phyloP scores from a whole-genome alignment of 2,888 invertebrate species.

The Leptopilina drosophilae region DNA sequence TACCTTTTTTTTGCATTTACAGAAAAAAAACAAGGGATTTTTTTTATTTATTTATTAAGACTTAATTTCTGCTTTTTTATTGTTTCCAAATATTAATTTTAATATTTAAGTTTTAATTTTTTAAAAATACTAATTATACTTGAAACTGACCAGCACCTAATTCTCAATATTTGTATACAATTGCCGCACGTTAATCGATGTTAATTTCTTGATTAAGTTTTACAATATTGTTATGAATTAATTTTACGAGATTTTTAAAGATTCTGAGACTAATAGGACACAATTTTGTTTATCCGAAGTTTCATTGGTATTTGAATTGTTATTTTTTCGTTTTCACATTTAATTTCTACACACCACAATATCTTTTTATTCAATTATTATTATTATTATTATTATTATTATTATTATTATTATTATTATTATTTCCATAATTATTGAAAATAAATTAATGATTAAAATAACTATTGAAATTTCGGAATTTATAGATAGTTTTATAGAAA shows the following conservation, averaged over 20 bases:
- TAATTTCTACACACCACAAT: too few species aligned
- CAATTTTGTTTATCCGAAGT: neutral
- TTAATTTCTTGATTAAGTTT: conserved; percentile 34
- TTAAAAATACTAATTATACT: neutral
- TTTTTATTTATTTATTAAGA: neutral
- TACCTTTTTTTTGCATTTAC: conserved; percentile 29
- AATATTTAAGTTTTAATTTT: neutral
- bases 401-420: too few species aligned
- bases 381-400: too few species aligned
- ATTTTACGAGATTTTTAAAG: conserved; percentile 11
- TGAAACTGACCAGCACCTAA: conserved; percentile 7
- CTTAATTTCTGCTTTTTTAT: conserved; percentile 7
- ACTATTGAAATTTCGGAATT: too few species aligned
- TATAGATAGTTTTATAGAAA: too few species aligned
- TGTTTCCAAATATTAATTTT: conserved; percentile 1
- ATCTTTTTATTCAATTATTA: too few species aligned
- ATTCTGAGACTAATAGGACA: conserved; percentile 9
- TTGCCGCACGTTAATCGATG: conserved; percentile 35
- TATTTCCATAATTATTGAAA: too few species aligned
- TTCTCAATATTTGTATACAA: conserved; percentile 28
- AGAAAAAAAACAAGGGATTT: conserved; percentile 4
- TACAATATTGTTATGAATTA: conserved; percentile 28
- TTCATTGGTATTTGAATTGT: too few species aligned
- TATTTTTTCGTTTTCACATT: too few species aligned
- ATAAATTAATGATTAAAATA: too few species aligned